These are phyloP conservation scores for Drosophila tripunctata DNA, from an alignment of 2,888 invertebrate species.

Conservation along the genomic window DNA sequence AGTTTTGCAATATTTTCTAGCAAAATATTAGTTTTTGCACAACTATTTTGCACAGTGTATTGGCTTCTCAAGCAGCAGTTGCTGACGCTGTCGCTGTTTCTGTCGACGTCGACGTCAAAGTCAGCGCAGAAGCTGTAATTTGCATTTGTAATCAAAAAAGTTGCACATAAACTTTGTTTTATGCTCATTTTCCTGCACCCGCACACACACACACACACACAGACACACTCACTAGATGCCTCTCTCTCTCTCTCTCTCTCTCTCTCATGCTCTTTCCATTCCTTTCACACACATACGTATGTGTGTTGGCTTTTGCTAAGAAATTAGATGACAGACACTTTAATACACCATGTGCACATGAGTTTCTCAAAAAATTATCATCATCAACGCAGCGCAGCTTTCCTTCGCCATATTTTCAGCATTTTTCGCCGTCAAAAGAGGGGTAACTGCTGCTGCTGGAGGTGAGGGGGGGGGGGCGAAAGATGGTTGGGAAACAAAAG, in stretches of 20 bases:
- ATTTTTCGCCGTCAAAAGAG: constrained; percentile 9
- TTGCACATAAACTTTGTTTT: constrained; percentile 78
- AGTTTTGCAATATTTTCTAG: too few relatives aligned
- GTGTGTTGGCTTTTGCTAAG: constrained; percentile 28
- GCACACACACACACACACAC: constrained; percentile 14
- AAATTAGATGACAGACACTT: constrained; percentile 55
- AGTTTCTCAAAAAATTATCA: constrained; percentile 22
- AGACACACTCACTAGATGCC: not conserved
- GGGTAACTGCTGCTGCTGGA: too few relatives aligned
- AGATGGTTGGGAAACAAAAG: not conserved
- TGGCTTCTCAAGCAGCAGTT: constrained; percentile 31
- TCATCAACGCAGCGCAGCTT: constrained; percentile 8
- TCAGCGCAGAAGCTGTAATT: constrained; percentile 61
- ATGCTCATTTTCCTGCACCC: constrained; percentile 59
- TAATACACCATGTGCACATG: constrained; percentile 33
- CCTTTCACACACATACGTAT: constrained; percentile 5
- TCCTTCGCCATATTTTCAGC: constrained; percentile 21
- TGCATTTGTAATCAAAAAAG: constrained; percentile 79
- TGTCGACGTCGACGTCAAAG: constrained; percentile 10
- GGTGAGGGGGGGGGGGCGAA: too few relatives aligned
- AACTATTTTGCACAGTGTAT: too few relatives aligned
- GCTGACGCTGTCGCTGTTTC: constrained; percentile 2
- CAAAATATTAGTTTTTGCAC: too few relatives aligned
- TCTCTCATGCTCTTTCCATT: not conserved
- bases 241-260: not conserved